Conservation (phyloP, 2,113 vertebrate species). For the Archocentrus centrarchus region DNA sequence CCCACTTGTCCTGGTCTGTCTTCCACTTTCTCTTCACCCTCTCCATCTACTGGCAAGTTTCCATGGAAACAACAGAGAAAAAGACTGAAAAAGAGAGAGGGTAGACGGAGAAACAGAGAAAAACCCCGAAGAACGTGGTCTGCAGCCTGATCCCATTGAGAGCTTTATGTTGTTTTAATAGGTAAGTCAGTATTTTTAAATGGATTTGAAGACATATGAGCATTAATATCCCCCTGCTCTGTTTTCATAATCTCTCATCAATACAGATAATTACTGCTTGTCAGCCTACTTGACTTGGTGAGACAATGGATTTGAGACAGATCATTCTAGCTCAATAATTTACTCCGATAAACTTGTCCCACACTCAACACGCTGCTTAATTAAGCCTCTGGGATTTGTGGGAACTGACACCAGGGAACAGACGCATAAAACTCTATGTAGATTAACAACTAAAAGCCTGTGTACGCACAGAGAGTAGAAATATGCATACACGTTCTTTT, state of each 20-base stretch:
- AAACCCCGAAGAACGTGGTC: conserved; percentile 68
- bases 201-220: neutral
- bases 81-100: conserved; percentile 26
- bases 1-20: conserved; percentile 74
- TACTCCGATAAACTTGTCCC: conserved; percentile 58
- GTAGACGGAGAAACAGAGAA: conserved; percentile 45
- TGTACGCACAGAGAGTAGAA: conserved; percentile 10
- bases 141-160: conserved; percentile 51
- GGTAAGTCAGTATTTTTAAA: conserved; percentile 24
- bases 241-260: conserved; percentile 54
- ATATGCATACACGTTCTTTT: neutral
- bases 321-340: conserved; percentile 61
- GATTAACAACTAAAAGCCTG: conserved; percentile 21
- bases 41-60: conserved; percentile 78
- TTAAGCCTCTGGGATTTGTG: conserved; percentile 63
- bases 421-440: neutral
- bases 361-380: conserved; percentile 51
- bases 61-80: conserved; percentile 82
- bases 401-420: conserved; percentile 34
- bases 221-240: conserved; percentile 17
- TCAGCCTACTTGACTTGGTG: conserved; percentile 50
- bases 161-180: conserved; percentile 37
- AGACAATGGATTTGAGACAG: conserved; percentile 47
- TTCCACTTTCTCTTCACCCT: conserved; percentile 62
- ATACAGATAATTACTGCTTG: conserved; percentile 60